These are phyloP conservation scores for Chaetodon auriga DNA, from an alignment of 2,113 vertebrate species.

Conservation along the genomic window DNA sequence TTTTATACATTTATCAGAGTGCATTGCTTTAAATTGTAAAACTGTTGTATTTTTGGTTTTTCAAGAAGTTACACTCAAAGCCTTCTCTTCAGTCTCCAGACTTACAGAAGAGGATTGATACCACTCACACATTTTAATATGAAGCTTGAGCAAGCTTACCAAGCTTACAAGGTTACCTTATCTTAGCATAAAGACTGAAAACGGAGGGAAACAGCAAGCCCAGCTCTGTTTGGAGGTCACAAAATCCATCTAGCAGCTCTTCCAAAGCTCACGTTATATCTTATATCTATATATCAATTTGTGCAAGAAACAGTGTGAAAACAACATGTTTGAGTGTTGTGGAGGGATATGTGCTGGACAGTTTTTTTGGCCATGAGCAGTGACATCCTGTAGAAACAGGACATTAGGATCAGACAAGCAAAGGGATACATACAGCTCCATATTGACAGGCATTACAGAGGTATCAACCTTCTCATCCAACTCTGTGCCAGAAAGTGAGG, in stretches of 20 bases:
- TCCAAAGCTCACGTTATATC: background rate
- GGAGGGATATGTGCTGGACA: background rate
- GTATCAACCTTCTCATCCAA: background rate
- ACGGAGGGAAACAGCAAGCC: background rate
- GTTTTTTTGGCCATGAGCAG: background rate
- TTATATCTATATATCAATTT: background rate
- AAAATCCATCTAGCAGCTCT: background rate
- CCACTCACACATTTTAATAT: background rate
- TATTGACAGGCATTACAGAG: background rate
- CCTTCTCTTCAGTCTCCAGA: background rate
- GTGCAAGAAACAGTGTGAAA: background rate
- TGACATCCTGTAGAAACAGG: background rate
- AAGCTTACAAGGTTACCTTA: no score
- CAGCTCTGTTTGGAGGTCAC: background rate
- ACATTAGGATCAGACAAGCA: background rate
- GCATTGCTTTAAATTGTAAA: background rate
- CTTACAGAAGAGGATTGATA: background rate
- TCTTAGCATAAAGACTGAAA: background rate
- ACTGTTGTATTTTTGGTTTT: background rate
- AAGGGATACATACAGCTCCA: background rate
- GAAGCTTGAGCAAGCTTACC: background rate
- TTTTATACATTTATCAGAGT: slow-evolving; percentile 2
- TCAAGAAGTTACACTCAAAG: background rate
- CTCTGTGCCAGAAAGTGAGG: background rate
- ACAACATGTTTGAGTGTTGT: background rate